Base-by-base conservation (phyloP, 2,888 invertebrate genomes). In the Notodonta dromedarius region DNA sequence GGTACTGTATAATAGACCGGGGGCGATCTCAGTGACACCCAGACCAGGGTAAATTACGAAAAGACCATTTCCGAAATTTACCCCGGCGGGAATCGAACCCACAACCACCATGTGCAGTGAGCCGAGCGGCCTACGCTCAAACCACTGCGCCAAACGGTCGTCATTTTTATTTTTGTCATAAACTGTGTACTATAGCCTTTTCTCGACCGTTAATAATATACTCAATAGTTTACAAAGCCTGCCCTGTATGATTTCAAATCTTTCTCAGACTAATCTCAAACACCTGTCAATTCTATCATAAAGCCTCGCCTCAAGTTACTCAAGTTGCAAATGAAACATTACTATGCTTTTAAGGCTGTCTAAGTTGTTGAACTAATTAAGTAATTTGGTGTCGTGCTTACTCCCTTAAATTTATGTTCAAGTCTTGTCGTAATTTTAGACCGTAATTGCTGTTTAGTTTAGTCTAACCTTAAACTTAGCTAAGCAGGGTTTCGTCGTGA, bases 291-390 rank as follows among this genome's bases (percentile, higher is more conserved):
- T 50, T 9, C 11, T 5, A 14, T 14, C 48, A 50, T 16, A 50
- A 16, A n/a, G 8, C 50, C 50, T 9, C 11, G 46, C n/a, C n/a
- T 46, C n/a, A 46, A 46, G 46, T 46, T 2, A 46, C 46, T 4
- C n/a, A 46, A 46, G 46, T 46, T 46, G 11, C 4, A 46, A 58
- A 32, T 44, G 52, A 46, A 54, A 59, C 54, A 54, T 44, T 59
- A 46, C 55, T 39, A 54, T 59, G 48, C 59, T 59, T 54, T 55
- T 48, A 58, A 54, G 48, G 16, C 46, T 46, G 14, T 39, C 54
- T 46, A 55, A 59, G 35, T 59, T 59, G 54, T 54, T 59, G 53
- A 55, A 54, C 54, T 55, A 55, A 59, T 59, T 59, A 59, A 48
- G 48, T 55, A 59, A 59, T 59, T 39, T 48, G 13, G 32, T 39